These are phyloP conservation scores for Urechis unicinctus DNA, from an alignment of 2,888 invertebrate genomes.

Conservation along the genomic window DNA sequence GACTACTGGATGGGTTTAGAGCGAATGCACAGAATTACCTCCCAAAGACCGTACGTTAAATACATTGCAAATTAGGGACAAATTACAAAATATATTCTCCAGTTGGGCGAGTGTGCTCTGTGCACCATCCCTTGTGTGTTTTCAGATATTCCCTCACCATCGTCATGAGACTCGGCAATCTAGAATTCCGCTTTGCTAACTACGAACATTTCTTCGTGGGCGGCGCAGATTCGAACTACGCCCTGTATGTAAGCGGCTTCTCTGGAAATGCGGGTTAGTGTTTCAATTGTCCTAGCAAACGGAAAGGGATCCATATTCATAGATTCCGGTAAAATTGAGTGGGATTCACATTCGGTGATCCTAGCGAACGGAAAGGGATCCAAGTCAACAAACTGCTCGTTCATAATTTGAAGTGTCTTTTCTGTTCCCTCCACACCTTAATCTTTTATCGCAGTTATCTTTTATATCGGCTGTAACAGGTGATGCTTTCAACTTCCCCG, in stretches of 20 bases:
- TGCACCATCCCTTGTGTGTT: not conserved
- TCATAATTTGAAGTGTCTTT: too few species aligned
- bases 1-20: slow-evolving; percentile 16
- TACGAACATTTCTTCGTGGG: slow-evolving; percentile 12
- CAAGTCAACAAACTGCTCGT: too few species aligned
- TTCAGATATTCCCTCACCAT: slow-evolving; percentile 10
- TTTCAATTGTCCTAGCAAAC: too few species aligned
- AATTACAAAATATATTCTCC: not conserved
- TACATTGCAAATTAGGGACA: not conserved
- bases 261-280: slow-evolving; percentile 2
- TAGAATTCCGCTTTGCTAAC: slow-evolving; percentile 6
- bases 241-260: slow-evolving; percentile 8
- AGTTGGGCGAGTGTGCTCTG: not conserved
- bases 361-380: too few species aligned
- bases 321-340: too few species aligned
- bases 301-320: too few species aligned
- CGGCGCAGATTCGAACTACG: slow-evolving; percentile 7
- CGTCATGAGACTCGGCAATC: slow-evolving; percentile 2
- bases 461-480: too few species aligned
- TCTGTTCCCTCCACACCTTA: too few species aligned
- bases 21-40: slow-evolving; percentile 9
- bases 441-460: too few species aligned
- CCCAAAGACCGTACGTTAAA: slow-evolving; percentile 6
- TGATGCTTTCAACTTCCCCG: slow-evolving; percentile 7
- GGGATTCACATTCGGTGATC: too few species aligned